Base-by-base conservation (phyloP, 2,797 vertebrate genomes). In the Mastacembelus armatus region DNA sequence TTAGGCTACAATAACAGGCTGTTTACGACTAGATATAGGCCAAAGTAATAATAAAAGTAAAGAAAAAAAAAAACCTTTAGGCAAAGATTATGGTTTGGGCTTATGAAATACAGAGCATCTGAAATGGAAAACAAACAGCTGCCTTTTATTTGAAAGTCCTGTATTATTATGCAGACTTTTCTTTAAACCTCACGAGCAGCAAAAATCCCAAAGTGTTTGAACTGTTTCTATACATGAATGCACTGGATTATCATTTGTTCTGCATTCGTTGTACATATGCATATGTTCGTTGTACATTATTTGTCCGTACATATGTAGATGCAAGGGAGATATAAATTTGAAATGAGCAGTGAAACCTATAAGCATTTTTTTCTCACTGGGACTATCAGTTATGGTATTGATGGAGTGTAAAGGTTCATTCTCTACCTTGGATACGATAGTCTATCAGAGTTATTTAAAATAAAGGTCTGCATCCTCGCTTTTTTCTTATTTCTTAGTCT, bases 331-430 rank as follows among this genome's bases (percentile, higher is more conserved):
- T 40, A 29, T 9, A 39, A 36, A 36, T 64, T 35, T 47, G 54
- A 71, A 70, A 68, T 63, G 43, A 62, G 39, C 29, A 40, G 59
- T 5, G 50, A 35, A 65, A 33, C 47, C 33, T 49, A 3, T 27
- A 42, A 50, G n/a, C 11, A 44, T 15, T 10, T 29, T 26, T 42
- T 15, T 54, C 59, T 71, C 43, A 0, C 29, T 66, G 65, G 35
- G 55, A 26, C 52, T n/a, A 24, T 60, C 18, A 54, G 39, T 43
- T 8, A 4, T 4, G 19, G 9, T 48, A 39, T 64, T 51, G 62
- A 74, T 60, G 39, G 51, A 66, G 36, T n/a, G 2, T 29, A 4
- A 15, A 12, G 32, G 21, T 15, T 73, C 29, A 32, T 59, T 48
- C 21, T 45, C 40, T 26, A 74, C 55, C 38, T 68, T 47, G 61